Conservation (phyloP, 92 coral and sea anemone species). For the Parazoanthus swiftii region DNA sequence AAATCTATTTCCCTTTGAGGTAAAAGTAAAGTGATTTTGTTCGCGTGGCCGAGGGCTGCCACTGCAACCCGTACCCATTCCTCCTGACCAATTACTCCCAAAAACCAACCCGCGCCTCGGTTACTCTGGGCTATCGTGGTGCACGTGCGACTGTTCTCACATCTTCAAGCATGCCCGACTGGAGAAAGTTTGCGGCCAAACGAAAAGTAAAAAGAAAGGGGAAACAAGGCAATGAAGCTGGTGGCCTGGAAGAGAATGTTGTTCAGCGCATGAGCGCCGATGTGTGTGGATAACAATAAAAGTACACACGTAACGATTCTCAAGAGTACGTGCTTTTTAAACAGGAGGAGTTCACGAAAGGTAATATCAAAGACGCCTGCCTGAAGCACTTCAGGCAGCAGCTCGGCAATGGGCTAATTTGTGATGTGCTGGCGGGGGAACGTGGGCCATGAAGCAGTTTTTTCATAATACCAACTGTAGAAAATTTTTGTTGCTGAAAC, state of each 20-base stretch:
- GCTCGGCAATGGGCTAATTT: constrained; percentile 44
- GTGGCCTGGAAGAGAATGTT: constrained; percentile 45
- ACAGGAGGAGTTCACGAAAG: constrained; percentile 43
- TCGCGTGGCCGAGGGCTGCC: constrained; percentile 23
- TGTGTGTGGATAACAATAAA: constrained; percentile 57
- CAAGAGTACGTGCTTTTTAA: constrained; percentile 55
- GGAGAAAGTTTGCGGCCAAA: constrained; percentile 56
- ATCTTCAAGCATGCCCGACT: constrained; percentile 51
- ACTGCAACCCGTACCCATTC: not conserved
- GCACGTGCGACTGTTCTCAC: no score
- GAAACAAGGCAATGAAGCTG: constrained; percentile 33
- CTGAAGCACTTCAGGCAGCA: constrained; percentile 48
- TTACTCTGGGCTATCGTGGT: no score
- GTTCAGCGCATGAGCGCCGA: constrained; percentile 62
- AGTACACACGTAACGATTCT: constrained; percentile 49
- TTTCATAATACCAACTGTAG: constrained; percentile 37
- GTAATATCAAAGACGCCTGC: constrained; percentile 51
- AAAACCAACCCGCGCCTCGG: no score
- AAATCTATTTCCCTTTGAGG: not conserved
- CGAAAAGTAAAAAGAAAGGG: constrained; percentile 49
- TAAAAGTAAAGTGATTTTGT: not conserved
- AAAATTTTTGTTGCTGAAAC: constrained; percentile 38
- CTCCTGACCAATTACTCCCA: no score
- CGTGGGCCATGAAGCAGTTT: not conserved
- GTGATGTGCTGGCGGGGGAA: constrained; percentile 59